Base-by-base conservation (phyloP, 2,888 invertebrate species). In the Meliscaeva auricollis region DNA sequence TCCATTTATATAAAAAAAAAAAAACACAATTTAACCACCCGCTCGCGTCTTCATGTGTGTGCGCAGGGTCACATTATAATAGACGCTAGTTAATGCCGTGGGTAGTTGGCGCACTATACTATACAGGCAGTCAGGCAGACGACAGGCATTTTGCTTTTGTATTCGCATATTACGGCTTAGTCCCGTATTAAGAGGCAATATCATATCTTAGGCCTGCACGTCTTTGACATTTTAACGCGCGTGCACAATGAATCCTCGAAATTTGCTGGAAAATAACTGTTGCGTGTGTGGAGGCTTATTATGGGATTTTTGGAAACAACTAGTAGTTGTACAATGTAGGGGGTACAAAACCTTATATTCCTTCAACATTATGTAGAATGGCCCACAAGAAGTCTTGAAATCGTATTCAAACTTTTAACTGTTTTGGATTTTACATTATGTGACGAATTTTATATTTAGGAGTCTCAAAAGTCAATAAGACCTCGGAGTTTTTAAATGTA, bases 211-310 rank as follows among this genome's bases (percentile, higher is more conserved):
- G 54, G 46, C 78, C 78, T 78, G 83, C 73, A 84, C 69, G 79
- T 83, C 68, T 79, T 74, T 78, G 74, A 83, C 78, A 78, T 83
- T 83, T 69, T 75, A 84, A 56, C 44, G 81, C 54, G 70, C 15
- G 48, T 52, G 60, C 68, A 68, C 77, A 77, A 77, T 62, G 26
- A 22, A 83, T 74, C 78, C 13, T 70, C n/a, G 8, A 64, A 80
- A 69, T 60, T 11, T 56, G 69, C 64, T 6, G 48, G 35, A 44
- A 66, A 50, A 46, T 74, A 68, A 62, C 68, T 41, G 56, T 69
- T 52, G 20, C 60, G 20, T 41, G 20, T 3, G 46, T 32, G 8
- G 54, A 64, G n/a, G 15, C 32, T 56, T 72, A 22, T 46, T 44
- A 26, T 54, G n/a, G 30, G 20, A 38, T 38, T 2, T 38, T 38